Evolutionary conservation across 2,113 vertebrate species (phyloP), one percentile per base, ranked within the genome.

Genomic region (Dascyllus trimaculatus): DNA sequence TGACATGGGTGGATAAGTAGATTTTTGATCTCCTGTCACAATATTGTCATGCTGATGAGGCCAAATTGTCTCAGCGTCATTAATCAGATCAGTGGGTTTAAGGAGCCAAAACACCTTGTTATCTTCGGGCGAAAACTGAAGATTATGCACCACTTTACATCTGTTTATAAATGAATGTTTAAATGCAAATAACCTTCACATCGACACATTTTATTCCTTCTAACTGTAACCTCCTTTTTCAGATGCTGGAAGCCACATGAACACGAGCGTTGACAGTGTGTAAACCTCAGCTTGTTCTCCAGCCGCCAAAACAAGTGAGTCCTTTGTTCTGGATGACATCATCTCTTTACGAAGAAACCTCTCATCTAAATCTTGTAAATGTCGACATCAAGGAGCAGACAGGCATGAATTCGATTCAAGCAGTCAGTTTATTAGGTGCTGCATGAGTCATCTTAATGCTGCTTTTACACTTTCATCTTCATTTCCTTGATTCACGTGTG

Each of bases 31-130:
- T 29, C 8, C 4, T 24, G 26, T 81, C 40, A 56, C n/a, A 59
- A 38, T 53, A 65, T 63, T 40, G 29, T 77, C 25, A 64, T 71
- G 51, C 25, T 56, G 72, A 81, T 79, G 58, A 78, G 29, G 77
- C 57, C 0, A 21, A 21, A 19, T 73, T 64, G 29, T 75, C 57
- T 75, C 19, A 6, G 46, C 40, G 61, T 24, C 45, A 69, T 29
- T 78, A 62, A 58, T 58, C 22, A 64, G 38, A 69, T 76, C 43
- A 62, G 15, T 4, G 3, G 1, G 29, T 19, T 43, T 53, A 45
- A 68, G 67, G 17, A 49, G 10, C 13, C 17, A 10, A 48, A 48
- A 59, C 7, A 61, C 5, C 61, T n/a, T 17, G 11, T 49, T 19
- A 13, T 32, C 65, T 4, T 32, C 19, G 18, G 24, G 52, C 35